Evolutionary conservation across 2,888 invertebrate species (phyloP).

Genomic region (Ecliptopera silaceata): DNA sequence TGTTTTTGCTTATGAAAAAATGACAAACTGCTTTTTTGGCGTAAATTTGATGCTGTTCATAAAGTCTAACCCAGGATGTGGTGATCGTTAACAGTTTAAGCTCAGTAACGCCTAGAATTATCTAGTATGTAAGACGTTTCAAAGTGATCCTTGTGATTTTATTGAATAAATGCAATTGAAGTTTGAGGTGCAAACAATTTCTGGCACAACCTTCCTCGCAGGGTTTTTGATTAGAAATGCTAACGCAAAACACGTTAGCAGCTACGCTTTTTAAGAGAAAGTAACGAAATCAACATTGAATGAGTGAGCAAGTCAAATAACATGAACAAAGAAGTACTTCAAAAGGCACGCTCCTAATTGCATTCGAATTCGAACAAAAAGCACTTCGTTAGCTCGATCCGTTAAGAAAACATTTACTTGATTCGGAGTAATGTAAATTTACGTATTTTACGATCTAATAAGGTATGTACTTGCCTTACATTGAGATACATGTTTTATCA

Average conservation of each 20-base stretch:
- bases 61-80: too few species aligned
- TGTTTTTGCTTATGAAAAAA: too few species aligned
- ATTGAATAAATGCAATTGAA: too few species aligned
- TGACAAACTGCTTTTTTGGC: too few species aligned
- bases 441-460: slow-evolving; percentile 10
- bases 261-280: not conserved
- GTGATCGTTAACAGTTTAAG: too few species aligned
- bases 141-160: too few species aligned
- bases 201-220: too few species aligned
- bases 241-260: not conserved
- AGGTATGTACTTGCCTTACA: not conserved
- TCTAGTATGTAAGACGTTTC: too few species aligned
- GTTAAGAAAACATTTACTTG: slow-evolving; percentile 74
- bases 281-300: slow-evolving; percentile 29
- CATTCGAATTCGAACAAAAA: slow-evolving; percentile 78
- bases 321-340: slow-evolving; percentile 48
- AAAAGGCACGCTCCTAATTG: slow-evolving; percentile 69
- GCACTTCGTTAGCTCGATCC: slow-evolving; percentile 75
- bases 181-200: too few species aligned
- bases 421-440: slow-evolving; percentile 72
- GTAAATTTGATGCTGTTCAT: too few species aligned
- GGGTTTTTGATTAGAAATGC: too few species aligned
- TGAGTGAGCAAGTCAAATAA: slow-evolving; percentile 35
- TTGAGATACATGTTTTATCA: not conserved
- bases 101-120: too few species aligned